Evolutionary conservation across 1,140 invertebrate species (phyloP).

Genomic region (Periplaneta americana): DNA sequence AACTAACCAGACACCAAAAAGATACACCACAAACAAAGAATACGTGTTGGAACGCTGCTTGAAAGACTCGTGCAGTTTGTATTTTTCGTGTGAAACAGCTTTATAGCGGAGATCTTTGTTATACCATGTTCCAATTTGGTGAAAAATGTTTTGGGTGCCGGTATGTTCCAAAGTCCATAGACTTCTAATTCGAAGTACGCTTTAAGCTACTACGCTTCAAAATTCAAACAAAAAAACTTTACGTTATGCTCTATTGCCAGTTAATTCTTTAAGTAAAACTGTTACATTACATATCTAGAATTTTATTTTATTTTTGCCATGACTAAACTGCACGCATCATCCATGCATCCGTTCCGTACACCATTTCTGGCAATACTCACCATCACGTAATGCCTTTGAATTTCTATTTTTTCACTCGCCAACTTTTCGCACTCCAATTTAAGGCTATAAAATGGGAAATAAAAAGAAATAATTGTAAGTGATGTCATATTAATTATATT

Average conservation of each 20-base stretch:
- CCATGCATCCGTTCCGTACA: not conserved
- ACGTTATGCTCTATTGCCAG: too few relatives aligned
- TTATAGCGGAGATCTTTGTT: too few relatives aligned
- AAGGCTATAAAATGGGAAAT: conserved; percentile 46
- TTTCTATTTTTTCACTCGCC: conserved; percentile 96
- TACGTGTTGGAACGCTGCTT: not conserved
- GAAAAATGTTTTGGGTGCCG: too few relatives aligned
- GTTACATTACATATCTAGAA: too few relatives aligned
- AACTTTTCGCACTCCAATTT: conserved; percentile 94
- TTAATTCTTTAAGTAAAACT: too few relatives aligned
- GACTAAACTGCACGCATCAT: not conserved
- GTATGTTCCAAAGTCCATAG: not conserved
- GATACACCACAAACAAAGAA: not conserved
- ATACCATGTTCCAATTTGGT: not conserved
- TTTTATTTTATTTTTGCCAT: too few relatives aligned
- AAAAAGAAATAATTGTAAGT: not conserved
- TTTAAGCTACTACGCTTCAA: too few relatives aligned
- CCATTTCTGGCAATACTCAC: conserved; percentile 54
- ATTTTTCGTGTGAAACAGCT: too few relatives aligned
- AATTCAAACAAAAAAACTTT: too few relatives aligned
- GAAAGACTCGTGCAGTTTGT: not conserved
- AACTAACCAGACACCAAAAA: not conserved
- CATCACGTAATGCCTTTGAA: conserved; percentile 98
- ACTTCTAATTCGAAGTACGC: too few relatives aligned
- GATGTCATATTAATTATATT: not conserved